Evolutionary conservation across 1,140 invertebrate genomes (phyloP).

Genomic region (Diachasmimorpha longicaudata): DNA sequence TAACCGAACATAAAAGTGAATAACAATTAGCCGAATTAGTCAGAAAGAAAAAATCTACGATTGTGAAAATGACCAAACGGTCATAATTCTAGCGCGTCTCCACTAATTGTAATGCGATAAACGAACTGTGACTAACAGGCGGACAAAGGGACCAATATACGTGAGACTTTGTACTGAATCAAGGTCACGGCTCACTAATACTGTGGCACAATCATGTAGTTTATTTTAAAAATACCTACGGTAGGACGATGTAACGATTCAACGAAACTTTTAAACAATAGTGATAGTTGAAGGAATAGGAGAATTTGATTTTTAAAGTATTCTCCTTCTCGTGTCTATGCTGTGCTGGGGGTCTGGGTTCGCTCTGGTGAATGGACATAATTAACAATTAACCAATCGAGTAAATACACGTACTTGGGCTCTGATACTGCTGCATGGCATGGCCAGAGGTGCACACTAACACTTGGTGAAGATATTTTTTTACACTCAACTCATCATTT

Average conservation of each 20-base stretch:
- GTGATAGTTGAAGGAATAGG: background rate
- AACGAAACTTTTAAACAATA: background rate
- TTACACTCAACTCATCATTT: background rate
- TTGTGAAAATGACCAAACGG: background rate
- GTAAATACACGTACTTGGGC: background rate
- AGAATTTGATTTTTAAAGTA: background rate
- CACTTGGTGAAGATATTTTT: background rate
- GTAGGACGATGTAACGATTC: background rate
- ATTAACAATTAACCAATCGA: slow-evolving; percentile 34
- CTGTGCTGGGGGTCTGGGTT: slow-evolving; percentile 42
- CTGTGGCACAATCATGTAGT: background rate
- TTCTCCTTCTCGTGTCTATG: slow-evolving; percentile 42
- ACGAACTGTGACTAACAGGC: background rate
- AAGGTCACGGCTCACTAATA: background rate
- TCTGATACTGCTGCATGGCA: slow-evolving; percentile 36
- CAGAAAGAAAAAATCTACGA: background rate
- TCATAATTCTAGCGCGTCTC: background rate
- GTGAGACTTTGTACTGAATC: background rate
- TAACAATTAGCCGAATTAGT: slow-evolving; percentile 4
- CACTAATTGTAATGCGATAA: background rate
- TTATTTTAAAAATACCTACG: background rate
- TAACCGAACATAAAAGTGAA: background rate
- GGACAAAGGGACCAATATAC: background rate
- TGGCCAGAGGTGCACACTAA: slow-evolving; percentile 29
- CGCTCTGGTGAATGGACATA: slow-evolving; percentile 44